Base-by-base conservation (phyloP, 2,888 invertebrate species). In the Ceratothoa steindachneri region DNA sequence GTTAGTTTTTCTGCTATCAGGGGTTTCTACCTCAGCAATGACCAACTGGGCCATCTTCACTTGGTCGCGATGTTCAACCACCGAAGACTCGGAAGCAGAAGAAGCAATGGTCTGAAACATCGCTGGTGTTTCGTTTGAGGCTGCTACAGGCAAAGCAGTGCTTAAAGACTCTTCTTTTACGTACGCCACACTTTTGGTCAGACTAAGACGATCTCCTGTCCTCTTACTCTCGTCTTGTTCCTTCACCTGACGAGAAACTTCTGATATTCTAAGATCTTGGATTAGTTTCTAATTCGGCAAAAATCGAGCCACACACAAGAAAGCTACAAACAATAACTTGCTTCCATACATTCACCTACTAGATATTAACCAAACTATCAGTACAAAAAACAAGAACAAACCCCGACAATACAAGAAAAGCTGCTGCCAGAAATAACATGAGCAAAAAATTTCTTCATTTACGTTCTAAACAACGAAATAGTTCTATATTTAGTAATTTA, bases 241-340 rank as follows among this genome's bases (percentile, higher is more conserved):
- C 24, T 60, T 60, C 27, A 60, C 60, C 60, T 60, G 27, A 60
- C 24, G 60, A 60, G 60, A 60, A 60, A 60, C 60, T 60, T 60
- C 22, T 24, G 60, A 60, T 60, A 60, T 60, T 60, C 60, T 60
- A 60, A 60, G 22, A 60, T 24, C 2, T 24, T 60, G n/a, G 19
- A 60, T 60, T 81, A 79, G 2, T 71, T 41, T 41, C 15, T 9
- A 41, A 41, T 9, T 41, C 15, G 41, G 41, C 41, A 15, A 41
- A 41, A 41, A 41, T 5, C 41, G 41, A 5, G 15, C 41, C 41
- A 41, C 15, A 41, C 41, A 41, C n/a, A n/a, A n/a, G 15, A 9
- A 41, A 41, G 41, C 41, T 41, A 41, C 41, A 41, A 15, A 9
- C 5, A 15, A 41, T 5, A 41, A 5, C 41, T 41, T 41, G 41